Evolutionary conservation across 1,140 invertebrate genomes (phyloP), one percentile per base, ranked within the genome.

Genomic region (Papilio machaon): DNA sequence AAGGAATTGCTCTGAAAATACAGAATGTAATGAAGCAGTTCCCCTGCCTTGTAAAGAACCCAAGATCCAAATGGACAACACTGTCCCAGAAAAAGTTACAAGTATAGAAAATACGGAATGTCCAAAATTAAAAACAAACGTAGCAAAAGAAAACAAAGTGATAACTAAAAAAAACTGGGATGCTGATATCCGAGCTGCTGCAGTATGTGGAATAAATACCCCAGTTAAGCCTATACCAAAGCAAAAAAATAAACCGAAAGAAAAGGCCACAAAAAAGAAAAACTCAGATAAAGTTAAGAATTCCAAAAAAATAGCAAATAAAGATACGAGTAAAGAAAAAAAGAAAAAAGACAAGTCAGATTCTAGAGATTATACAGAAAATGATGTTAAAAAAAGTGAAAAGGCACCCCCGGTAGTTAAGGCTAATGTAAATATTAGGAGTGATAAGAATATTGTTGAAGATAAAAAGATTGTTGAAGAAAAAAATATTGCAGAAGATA

Each of bases 401-500:
- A 84, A 81, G 47, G 13, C 73, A 52, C 7, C 70, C 47, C 35
- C 82, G 73, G 74, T 82, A 30, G 67, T 85, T 6, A 91, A 91
- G 85, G 89, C 91, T 17, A 91, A 82, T 1, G 88, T 92, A 52
- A 91, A 91, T 85, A 91, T 91, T 82, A 85, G 92, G 19, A 77
- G 64, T 35, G 80, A n/a, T 78, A 81, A 47, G 54, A 76, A 38
- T 85, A 90, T 80, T 78, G 73, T 46, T 82, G 43, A 38, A 73
- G 67, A n/a, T 23, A 76, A 49, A 15, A 83, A 80, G 83, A 87
- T 64, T 35, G n/a, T 30, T 81, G 77, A 82, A 35, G 85, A 77
- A 79, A 17, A 80, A 80, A 76, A 38, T 84, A 90, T 79, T 78
- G 73, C 49, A 82, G 49, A 38, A 73, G 67, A n/a, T 38, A 74